Base-by-base conservation (phyloP, 2,113 vertebrate species). In the Tenebrosternarchus preto region DNA sequence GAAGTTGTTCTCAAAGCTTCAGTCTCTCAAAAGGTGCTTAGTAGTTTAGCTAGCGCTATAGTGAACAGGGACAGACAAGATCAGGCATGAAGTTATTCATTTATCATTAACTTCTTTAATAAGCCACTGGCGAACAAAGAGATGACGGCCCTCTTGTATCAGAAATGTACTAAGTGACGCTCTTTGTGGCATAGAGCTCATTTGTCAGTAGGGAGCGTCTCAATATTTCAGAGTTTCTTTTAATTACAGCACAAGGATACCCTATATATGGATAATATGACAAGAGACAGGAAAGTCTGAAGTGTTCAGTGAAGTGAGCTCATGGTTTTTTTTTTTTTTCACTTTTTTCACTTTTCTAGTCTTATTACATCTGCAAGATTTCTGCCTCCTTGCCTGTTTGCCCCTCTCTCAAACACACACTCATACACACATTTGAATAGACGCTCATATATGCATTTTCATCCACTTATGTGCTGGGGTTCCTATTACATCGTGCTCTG, bases 171-270 rank as follows among this genome's bases (percentile, higher is more conserved):
- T 61, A 80, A 77, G 88, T 85, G 57, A 66, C 8, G 5, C 12
- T 55, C 64, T 88, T 83, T 89, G 85, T 85, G 83, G 56, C 73
- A 36, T 78, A 68, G 75, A 68, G 86, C 82, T 85, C 70, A 55
- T 80, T 79, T 86, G 78, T 88, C 83, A 72, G 11, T 0, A 0
- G 83, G 89, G 83, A 89, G 74, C 73, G 77, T 89, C 81, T 87
- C 82, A 74, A 73, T 39, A 27, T 85, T 68, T 82, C 83, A 87
- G 73, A 85, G 73, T 43, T 55, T 75, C 81, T 76, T 88, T 87
- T 85, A 84, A 90, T 89, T 87, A 88, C 77, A 75, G 82, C 78
- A 84, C 64, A 80, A 87, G 77, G 86, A 84, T 73, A 63, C 83
- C 83, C 85, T 87, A 55, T 84, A 80, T 56, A 76, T 60, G 55